Evolutionary conservation across 2,797 vertebrate species (phyloP).

Genomic region (Urosaurus nigricauda): DNA sequence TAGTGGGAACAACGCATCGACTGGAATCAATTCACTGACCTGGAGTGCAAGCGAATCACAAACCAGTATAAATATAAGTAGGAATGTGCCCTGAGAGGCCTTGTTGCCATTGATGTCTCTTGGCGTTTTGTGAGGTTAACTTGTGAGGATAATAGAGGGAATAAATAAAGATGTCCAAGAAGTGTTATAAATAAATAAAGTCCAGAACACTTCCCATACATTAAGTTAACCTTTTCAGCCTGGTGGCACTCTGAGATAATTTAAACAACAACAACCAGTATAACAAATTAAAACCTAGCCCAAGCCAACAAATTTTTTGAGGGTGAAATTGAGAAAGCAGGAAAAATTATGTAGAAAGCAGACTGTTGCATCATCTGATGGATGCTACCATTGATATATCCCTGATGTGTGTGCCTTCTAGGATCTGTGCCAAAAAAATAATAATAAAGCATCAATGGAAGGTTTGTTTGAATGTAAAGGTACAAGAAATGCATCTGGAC

Average conservation of each 20-base stretch:
- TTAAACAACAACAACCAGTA: neutral
- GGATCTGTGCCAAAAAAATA: neutral
- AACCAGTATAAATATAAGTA: too few relatives aligned
- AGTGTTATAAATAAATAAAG: neutral
- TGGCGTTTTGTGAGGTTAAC: neutral
- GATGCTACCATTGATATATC: neutral
- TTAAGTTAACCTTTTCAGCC: neutral
- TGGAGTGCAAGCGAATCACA: too few relatives aligned
- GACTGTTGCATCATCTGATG: neutral
- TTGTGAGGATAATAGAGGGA: neutral
- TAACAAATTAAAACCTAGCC: neutral
- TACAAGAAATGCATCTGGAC: neutral
- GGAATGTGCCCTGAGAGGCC: neutral
- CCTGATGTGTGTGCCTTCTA: neutral
- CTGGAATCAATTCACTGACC: too few relatives aligned
- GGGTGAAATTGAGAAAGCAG: neutral
- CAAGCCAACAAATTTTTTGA: neutral
- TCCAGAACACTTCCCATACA: neutral
- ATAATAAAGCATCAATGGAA: too few relatives aligned
- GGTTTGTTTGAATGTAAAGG: neutral
- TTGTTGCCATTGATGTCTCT: neutral
- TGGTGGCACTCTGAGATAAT: too few relatives aligned
- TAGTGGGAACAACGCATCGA: too few relatives aligned
- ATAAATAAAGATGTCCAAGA: neutral
- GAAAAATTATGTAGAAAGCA: neutral